Evolutionary conservation across 2,113 vertebrate genomes (phyloP), one percentile per base, ranked within the genome.

Genomic region (Melanocharis versteri): DNA sequence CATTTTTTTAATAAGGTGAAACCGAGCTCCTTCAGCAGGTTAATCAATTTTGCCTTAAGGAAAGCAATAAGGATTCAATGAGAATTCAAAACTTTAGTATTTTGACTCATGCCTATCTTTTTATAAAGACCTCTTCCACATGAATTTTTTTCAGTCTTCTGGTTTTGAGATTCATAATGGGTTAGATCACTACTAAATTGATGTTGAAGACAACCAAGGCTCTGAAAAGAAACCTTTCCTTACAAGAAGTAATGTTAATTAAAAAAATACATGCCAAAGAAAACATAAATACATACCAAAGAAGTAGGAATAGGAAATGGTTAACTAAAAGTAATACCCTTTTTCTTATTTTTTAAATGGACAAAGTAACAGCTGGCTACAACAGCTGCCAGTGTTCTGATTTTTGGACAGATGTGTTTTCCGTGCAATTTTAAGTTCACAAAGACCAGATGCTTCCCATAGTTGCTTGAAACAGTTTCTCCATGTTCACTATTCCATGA

Each of bases 321-420:
- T 78, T 87, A 70, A 83, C 62, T 62, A 57, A 86, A 93, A 80
- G 7, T 31, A 58, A 47, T 35, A 35, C 1, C 2, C 3, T 37
- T 69, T 79, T 42, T 22, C 2, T 30, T 53, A 18, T 35, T 58
- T 69, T 44, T 24, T 4, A 11, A 76, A 66, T 27, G 24, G 35
- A 62, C 69, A 75, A 76, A 87, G 20, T 64, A 91, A 88, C 61
- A 92, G 22, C 88, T 90, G 85, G 37, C 23, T 42, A 33, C 40
- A 85, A 89, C 87, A 96, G 37, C 44, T 89, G 72, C 42, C 73
- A 76, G 15, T 27, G 14, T 28, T 87, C 40, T 93, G 35, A 61
- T 61, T 85, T 91, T 94, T 94, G 31, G 48, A 60, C 84, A 87
- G 89, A 89, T 65, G 37, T 57, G 48, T 91, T 95, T 95, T 89